Base-by-base conservation (phyloP, 2,797 vertebrate species). In the Syngnathus rostellatus region DNA sequence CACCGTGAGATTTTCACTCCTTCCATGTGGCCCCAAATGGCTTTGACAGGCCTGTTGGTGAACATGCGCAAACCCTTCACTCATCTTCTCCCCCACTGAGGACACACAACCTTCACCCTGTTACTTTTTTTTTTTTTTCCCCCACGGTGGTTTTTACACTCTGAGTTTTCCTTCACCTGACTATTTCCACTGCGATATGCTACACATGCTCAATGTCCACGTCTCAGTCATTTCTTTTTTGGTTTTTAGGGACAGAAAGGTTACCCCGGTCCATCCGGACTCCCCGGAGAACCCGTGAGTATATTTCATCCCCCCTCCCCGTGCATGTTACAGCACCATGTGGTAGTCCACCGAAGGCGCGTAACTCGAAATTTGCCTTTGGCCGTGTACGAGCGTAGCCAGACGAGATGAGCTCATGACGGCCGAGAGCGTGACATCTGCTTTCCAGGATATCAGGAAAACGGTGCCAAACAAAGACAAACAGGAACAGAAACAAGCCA, bases 231-330 rank as follows among this genome's bases (percentile, higher is more conserved):
- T 59, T 6, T 45, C 63, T 23, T 70, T 81, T 68, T 80, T 74
- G 85, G 46, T 81, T 67, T 70, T 37, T 67, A 92, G 91, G 91
- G 96, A 71, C 90, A 91, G 70, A 97, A 91, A 89, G 96, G 96
- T 72, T 90, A 95, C 74, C 93, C 91, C 72, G 96, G 96, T 88
- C 93, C 94, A n/a, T 86, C 90, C 55, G 95, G 95, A 82, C 93
- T 96, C 76, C 94, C 95, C 66, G 94, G 94, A 91, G 93, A 96
- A 72, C 83, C 93, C 89, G 94, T 95, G 84, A 93, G 94, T 92
- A 74, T 70, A 39, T 54, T 66, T 43, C 31, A 31, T 31, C 31
- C 31, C 31, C 31, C 31, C 31, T 31, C 31, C 31, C 41, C 41
- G 2, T 2, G 41, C 41, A 43, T 43, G 41, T 43, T 10, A 11